phyloP scores from a whole-genome alignment of 2,797 vertebrate species.

The Sebastes nivosus region DNA sequence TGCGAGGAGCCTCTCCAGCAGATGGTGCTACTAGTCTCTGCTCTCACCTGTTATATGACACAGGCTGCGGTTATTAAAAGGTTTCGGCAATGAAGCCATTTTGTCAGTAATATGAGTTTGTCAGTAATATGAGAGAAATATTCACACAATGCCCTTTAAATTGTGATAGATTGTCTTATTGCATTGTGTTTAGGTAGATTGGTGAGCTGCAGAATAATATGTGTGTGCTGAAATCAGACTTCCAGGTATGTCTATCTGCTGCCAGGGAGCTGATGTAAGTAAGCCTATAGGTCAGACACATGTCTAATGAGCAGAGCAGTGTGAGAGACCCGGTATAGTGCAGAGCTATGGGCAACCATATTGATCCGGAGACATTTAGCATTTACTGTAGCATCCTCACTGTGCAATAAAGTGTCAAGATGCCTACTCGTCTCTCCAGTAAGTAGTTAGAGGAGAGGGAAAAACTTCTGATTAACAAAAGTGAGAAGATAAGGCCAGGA shows the following conservation, averaged over 20 bases:
- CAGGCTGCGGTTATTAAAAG: slow-evolving; percentile 26
- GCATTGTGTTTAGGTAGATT: slow-evolving; percentile 10
- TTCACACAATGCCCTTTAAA: slow-evolving; percentile 1
- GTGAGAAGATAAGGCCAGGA: background rate
- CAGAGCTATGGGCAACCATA: slow-evolving; percentile 40
- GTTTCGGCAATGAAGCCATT: slow-evolving; percentile 39
- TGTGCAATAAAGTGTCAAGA: slow-evolving; percentile 49
- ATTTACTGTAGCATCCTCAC: slow-evolving; percentile 60
- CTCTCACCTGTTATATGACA: background rate
- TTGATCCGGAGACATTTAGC: slow-evolving; percentile 73
- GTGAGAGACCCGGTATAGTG: slow-evolving; percentile 31
- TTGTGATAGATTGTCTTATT: background rate
- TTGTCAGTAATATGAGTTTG: slow-evolving; percentile 34
- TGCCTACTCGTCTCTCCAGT: slow-evolving; percentile 19
- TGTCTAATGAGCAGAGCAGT: slow-evolving; percentile 64
- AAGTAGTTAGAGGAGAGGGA: slow-evolving; percentile 14
- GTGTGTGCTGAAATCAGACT: background rate
- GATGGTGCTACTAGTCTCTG: slow-evolving; percentile 69
- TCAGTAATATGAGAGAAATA: background rate
- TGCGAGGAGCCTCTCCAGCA: slow-evolving; percentile 53
- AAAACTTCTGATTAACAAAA: slow-evolving; percentile 28
- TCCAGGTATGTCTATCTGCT: slow-evolving; percentile 18
- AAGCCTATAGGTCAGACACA: slow-evolving; percentile 65
- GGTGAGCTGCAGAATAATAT: background rate
- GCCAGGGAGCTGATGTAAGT: slow-evolving; percentile 39